Evolutionary conservation across 1,140 invertebrate genomes (phyloP).

Genomic region (Tigriopus japonicus): DNA sequence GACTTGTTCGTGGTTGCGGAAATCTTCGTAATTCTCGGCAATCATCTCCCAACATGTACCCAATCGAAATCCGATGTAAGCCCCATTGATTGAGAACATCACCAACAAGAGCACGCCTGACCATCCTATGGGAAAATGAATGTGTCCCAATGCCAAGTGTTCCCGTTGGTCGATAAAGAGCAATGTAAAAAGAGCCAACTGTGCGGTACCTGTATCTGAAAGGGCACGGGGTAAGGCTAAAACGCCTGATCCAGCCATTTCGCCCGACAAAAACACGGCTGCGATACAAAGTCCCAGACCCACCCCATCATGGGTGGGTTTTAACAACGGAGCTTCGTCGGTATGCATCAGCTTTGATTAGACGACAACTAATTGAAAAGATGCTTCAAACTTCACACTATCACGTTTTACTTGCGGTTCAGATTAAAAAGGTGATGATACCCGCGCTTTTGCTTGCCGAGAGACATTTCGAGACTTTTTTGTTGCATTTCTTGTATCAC

Average conservation of each 20-base stretch:
- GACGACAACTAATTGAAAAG: no score
- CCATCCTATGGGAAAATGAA: slow-evolving; percentile 32
- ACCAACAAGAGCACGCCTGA: slow-evolving; percentile 37
- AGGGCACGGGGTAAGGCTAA: slow-evolving; percentile 43
- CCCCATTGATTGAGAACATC: slow-evolving; percentile 34
- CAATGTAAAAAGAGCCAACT: no score
- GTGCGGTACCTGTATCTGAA: slow-evolving; percentile 34
- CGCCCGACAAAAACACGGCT: slow-evolving; percentile 42
- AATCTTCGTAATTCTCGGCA: slow-evolving; percentile 39
- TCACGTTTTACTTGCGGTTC: no score
- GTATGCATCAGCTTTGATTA: no score
- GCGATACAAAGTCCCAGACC: slow-evolving; percentile 29
- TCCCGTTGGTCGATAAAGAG: no score
- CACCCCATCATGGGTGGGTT: not conserved
- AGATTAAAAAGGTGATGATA: no score
- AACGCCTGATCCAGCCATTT: slow-evolving; percentile 52
- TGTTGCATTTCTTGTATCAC: no score
- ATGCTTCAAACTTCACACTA: no score
- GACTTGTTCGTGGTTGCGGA: slow-evolving; percentile 28
- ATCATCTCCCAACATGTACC: slow-evolving; percentile 46
- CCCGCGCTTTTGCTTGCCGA: no score
- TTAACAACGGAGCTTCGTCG: no score
- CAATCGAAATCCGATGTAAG: slow-evolving; percentile 38
- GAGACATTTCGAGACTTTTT: no score
- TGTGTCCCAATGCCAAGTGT: no score